A percentile compares a stretch with the other conserved stretches of the same genome.
Evolutionary conservation across 2,797 vertebrate genomes (phyloP).

Genomic region (Sebastes kiyomatsui): DNA sequence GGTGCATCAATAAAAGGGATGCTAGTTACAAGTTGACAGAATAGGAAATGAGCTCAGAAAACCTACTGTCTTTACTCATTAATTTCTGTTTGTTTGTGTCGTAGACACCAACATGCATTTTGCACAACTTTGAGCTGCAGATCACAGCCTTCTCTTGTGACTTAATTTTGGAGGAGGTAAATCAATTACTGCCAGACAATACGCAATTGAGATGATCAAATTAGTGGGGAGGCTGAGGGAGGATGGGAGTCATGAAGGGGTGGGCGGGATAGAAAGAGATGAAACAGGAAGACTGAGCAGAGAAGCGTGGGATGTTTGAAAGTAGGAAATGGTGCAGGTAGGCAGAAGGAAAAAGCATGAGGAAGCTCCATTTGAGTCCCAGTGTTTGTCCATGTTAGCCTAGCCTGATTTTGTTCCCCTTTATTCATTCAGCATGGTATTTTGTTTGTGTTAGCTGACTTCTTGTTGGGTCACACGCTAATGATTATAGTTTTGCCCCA

Average conservation of each 20-base stretch:
- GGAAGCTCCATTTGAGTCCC: background rate
- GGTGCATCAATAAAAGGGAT: constrained; percentile 9
- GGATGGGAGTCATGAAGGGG: constrained; percentile 20
- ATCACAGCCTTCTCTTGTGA: constrained; percentile 45
- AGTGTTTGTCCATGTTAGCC: background rate
- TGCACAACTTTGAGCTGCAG: constrained; percentile 22
- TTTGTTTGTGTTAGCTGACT: background rate
- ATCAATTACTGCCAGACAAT: constrained; percentile 70
- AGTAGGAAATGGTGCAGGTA: background rate
- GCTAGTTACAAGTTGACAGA: constrained; percentile 20
- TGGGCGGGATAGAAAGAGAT: constrained; percentile 20
- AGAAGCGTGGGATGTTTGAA: background rate
- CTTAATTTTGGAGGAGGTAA: constrained; percentile 61
- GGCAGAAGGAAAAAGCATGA: background rate
- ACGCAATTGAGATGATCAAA: constrained; percentile 61
- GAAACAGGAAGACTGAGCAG: constrained; percentile 8
- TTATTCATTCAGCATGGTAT: background rate
- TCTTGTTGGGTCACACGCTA: background rate
- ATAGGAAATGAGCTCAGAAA: constrained; percentile 37
- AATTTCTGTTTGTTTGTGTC: constrained; percentile 6
- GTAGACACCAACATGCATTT: background rate
- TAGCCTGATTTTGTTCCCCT: background rate
- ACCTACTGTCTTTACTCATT: background rate
- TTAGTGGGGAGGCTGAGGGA: constrained; percentile 51
- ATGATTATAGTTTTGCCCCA: background rate